Percentiles rank a stretch among this genome's conserved stretches.
Evolutionary conservation across 2,888 invertebrate species (phyloP).

Genomic region (Cryptus viduatorius): DNA sequence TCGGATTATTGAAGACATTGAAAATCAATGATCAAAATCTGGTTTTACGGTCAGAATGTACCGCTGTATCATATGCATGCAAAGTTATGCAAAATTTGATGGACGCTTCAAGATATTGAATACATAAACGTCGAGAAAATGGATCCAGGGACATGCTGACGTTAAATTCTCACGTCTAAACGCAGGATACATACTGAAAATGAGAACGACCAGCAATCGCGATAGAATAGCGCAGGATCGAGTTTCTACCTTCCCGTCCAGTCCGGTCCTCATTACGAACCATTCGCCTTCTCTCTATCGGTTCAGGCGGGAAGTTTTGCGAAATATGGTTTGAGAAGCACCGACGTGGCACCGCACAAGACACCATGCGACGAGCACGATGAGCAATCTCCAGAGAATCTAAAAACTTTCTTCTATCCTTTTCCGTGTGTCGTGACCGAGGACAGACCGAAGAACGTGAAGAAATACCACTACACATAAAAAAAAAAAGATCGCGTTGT

Average conservation of each 20-base stretch:
- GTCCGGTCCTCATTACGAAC: slow-evolving; percentile 62
- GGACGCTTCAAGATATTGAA: no score
- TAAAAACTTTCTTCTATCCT: slow-evolving; percentile 48
- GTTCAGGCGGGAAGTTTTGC: slow-evolving; percentile 44
- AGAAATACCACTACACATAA: no score
- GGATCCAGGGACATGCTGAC: slow-evolving; percentile 1
- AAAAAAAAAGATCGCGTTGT: no score
- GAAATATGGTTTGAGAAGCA: slow-evolving; percentile 63
- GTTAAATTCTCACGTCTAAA: slow-evolving; percentile 52
- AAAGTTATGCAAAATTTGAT: no score
- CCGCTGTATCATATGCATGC: no score
- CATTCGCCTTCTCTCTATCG: slow-evolving; percentile 40
- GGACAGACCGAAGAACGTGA: background rate
- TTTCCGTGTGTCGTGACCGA: background rate
- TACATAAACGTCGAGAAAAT: no score
- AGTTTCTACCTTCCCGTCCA: slow-evolving; percentile 54
- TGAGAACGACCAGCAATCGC: slow-evolving; percentile 28
- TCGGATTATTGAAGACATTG: no score
- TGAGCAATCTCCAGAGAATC: slow-evolving; percentile 62
- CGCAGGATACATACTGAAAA: slow-evolving; percentile 42
- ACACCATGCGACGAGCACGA: slow-evolving; percentile 38
- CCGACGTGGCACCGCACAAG: slow-evolving; percentile 54
- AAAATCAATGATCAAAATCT: no score
- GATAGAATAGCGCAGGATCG: slow-evolving; percentile 37
- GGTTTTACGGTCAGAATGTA: no score